phyloP scores from a whole-genome alignment of 2,113 vertebrate genomes.

The Blennius ocellaris region DNA sequence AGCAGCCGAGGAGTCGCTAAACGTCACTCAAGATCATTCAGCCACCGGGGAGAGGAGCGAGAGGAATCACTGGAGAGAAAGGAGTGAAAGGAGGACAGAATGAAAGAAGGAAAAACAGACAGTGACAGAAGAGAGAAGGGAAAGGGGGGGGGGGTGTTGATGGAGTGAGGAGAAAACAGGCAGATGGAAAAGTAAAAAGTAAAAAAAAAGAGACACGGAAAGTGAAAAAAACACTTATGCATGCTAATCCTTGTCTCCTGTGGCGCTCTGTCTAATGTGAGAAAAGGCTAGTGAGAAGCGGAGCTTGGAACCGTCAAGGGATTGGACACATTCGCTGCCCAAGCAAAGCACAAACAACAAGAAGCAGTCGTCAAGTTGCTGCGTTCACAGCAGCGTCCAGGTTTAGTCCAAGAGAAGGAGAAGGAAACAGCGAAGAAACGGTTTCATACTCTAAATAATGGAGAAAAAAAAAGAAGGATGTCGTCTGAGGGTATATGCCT shows the following conservation, averaged over 20 bases:
- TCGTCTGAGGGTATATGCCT: constrained; percentile 22
- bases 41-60: constrained; percentile 28
- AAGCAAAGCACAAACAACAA: constrained; percentile 25
- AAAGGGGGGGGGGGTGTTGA: constrained; percentile 17
- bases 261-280: constrained; percentile 27
- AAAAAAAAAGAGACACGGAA: not conserved
- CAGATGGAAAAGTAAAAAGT: not conserved
- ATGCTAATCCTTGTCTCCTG: constrained; percentile 60
- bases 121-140: constrained; percentile 24
- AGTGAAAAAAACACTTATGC: constrained; percentile 25
- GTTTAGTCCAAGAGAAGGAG: constrained; percentile 1
- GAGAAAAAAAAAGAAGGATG: not conserved
- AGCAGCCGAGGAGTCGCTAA: constrained; percentile 46
- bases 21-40: constrained; percentile 62
- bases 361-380: constrained; percentile 9
- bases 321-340: constrained; percentile 30
- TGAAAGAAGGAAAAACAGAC: constrained; percentile 24
- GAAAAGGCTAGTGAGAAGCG: constrained; percentile 40
- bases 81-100: constrained; percentile 9
- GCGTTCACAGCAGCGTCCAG: constrained; percentile 10
- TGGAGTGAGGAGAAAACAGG: constrained; percentile 1
- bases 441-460: constrained; percentile 13
- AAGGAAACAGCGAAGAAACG: constrained; percentile 12
- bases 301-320: constrained; percentile 29
- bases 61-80: constrained; percentile 19